phyloP scores from a whole-genome alignment of 2,113 vertebrate species.

The Toxotes jaculatrix region DNA sequence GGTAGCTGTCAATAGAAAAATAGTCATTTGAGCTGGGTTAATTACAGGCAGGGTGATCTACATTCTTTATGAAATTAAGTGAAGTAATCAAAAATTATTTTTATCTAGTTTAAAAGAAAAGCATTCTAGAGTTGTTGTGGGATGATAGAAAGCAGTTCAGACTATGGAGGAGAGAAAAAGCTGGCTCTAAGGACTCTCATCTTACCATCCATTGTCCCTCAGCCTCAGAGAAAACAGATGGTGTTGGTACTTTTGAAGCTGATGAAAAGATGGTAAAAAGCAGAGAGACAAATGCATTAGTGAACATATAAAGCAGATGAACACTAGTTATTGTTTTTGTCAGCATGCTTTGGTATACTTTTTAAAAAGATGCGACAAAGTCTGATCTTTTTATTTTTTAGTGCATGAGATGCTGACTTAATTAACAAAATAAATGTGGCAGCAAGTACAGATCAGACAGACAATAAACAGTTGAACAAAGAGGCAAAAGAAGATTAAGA shows the following conservation, averaged over 20 bases:
- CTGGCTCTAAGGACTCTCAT: slow-evolving; percentile 39
- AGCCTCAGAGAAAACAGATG: slow-evolving; percentile 66
- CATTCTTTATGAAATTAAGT: neutral
- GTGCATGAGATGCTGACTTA: slow-evolving; percentile 31
- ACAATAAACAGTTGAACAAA: slow-evolving; percentile 8
- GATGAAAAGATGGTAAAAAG: slow-evolving; percentile 36
- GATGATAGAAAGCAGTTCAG: slow-evolving; percentile 25
- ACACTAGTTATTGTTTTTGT: slow-evolving; percentile 2
- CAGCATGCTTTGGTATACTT: slow-evolving; percentile 4
- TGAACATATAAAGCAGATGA: slow-evolving; percentile 11
- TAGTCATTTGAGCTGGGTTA: neutral
- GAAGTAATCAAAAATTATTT: slow-evolving; percentile 12
- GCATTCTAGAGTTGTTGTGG: neutral
- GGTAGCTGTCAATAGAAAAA: neutral
- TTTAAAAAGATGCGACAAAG: slow-evolving; percentile 34
- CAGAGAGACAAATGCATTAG: slow-evolving; percentile 29
- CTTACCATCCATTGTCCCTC: slow-evolving; percentile 45
- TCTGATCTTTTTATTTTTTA: slow-evolving; percentile 16
- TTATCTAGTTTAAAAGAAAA: slow-evolving; percentile 26
- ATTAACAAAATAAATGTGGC: slow-evolving; percentile 40
- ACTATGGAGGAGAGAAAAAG: slow-evolving; percentile 5
- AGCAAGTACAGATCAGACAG: slow-evolving; percentile 33
- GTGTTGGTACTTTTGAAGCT: slow-evolving; percentile 38
- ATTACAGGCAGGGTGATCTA: neutral
- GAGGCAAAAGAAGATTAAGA: slow-evolving; percentile 6